Conservation (phyloP, 1,140 invertebrate species). For the Leptoteleia sp. region DNA sequence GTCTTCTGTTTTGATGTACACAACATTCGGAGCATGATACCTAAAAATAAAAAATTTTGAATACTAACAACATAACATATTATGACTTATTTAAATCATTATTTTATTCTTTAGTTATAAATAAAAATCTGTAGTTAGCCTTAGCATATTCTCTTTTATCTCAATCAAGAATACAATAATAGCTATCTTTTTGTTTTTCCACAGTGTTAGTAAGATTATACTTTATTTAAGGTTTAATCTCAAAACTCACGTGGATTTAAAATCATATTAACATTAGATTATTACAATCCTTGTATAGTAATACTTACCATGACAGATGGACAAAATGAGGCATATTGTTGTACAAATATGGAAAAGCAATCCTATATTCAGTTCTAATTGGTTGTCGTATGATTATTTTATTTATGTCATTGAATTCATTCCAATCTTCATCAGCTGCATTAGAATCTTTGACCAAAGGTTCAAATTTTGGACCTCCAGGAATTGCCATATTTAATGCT, state of each 20-base stretch:
- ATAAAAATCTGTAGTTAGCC: constrained; percentile 70
- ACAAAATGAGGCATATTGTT: constrained; percentile 99
- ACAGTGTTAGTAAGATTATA: constrained; percentile 80
- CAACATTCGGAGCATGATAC: constrained; percentile 99
- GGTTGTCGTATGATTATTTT: constrained; percentile 99
- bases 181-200: constrained; percentile 79
- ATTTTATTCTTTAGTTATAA: background rate
- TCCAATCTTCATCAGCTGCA: constrained; percentile 99
- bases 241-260: constrained; percentile 77
- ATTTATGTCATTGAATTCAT: constrained; percentile 99
- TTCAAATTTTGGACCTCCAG: constrained; percentile 99
- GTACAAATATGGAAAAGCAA: constrained; percentile 99
- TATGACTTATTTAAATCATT: no score
- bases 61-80: no score
- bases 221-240: constrained; percentile 66
- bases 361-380: constrained; percentile 98
- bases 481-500: constrained; percentile 99
- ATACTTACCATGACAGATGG: constrained; percentile 93
- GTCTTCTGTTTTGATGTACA: constrained; percentile 99
- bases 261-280: background rate
- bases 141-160: constrained; percentile 79
- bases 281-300: no score
- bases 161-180: constrained; percentile 79
- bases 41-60: constrained; percentile 80
- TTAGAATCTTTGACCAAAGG: constrained; percentile 99